phyloP scores from a whole-genome alignment of 2,113 vertebrate species.

The Colistium nudipinnis region DNA sequence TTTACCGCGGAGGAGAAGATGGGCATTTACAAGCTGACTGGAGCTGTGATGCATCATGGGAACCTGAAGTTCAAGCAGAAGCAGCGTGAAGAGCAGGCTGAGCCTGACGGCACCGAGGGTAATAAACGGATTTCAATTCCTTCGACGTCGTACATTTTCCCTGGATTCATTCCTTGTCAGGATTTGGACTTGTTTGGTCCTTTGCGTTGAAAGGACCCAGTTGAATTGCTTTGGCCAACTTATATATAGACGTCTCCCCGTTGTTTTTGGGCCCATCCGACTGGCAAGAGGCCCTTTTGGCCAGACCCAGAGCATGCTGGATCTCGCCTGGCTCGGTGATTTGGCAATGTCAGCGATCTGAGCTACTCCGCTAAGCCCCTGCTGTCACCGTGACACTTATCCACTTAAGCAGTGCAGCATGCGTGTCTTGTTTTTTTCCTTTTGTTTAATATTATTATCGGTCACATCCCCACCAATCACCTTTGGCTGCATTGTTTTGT shows the following conservation, averaged over 20 bases:
- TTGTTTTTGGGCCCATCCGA: neutral
- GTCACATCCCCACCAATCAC: no score
- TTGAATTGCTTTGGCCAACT: neutral
- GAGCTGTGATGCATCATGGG: constrained; percentile 90
- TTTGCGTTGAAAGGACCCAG: neutral
- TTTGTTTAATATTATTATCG: no score
- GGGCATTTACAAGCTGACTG: constrained; percentile 87
- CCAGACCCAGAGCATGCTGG: neutral
- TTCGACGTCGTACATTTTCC: neutral
- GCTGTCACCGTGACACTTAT: neutral
- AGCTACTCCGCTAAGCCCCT: neutral
- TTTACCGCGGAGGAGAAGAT: constrained; percentile 88
- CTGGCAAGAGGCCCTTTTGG: neutral
- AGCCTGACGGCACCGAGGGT: constrained; percentile 92
- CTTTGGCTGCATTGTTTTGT: neutral
- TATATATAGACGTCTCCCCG: neutral
- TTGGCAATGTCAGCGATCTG: neutral
- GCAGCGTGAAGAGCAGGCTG: constrained; percentile 89
- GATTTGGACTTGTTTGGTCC: neutral
- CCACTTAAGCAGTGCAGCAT: neutral
- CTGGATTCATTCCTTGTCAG: no score
- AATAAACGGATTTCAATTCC: constrained; percentile 20
- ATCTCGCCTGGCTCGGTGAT: neutral
- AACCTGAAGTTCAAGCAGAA: constrained; percentile 96
- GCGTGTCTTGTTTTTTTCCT: no score